Evolutionary conservation across 2,888 invertebrate species (phyloP).

Genomic region (Lacanobia wlatinum): DNA sequence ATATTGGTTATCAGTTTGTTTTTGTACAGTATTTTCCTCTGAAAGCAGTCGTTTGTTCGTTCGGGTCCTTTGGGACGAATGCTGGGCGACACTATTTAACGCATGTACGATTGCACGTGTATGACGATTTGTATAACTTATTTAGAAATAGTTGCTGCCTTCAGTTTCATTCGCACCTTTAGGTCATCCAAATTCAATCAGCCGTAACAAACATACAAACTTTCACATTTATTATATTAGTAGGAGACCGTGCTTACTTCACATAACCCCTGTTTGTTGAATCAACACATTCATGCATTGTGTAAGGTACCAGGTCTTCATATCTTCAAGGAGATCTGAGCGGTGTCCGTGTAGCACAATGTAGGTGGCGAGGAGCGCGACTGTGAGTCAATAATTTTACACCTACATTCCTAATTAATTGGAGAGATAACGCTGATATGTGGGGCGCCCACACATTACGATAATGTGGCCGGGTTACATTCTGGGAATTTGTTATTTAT

Average conservation of each 20-base stretch:
- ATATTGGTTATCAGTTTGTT: constrained; percentile 36
- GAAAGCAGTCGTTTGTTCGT: constrained; percentile 2
- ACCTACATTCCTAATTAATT: constrained; percentile 55
- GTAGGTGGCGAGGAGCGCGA: constrained; percentile 17
- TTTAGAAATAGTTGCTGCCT: neutral
- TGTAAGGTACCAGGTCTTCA: constrained; percentile 19
- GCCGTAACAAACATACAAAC: neutral
- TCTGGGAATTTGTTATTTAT: constrained; percentile 27
- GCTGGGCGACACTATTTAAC: neutral
- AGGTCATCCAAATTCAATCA: neutral
- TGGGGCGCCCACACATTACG: constrained; percentile 45
- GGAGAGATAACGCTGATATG: constrained; percentile 43
- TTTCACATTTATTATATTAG: neutral
- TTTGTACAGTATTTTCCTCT: constrained; percentile 34
- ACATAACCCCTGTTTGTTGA: constrained; percentile 8
- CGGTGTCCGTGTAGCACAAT: constrained; percentile 18
- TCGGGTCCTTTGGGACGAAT: neutral
- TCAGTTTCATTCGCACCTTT: neutral
- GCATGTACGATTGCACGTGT: neutral
- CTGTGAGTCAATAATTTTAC: constrained; percentile 45
- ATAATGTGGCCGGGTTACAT: constrained; percentile 23
- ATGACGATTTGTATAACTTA: neutral
- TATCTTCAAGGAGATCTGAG: constrained; percentile 42
- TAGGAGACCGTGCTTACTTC: neutral
- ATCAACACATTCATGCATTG: constrained; percentile 4